These are phyloP conservation scores for Chloropsis cyanopogon DNA, from an alignment of 2,113 vertebrate species.

Conservation along the genomic window DNA sequence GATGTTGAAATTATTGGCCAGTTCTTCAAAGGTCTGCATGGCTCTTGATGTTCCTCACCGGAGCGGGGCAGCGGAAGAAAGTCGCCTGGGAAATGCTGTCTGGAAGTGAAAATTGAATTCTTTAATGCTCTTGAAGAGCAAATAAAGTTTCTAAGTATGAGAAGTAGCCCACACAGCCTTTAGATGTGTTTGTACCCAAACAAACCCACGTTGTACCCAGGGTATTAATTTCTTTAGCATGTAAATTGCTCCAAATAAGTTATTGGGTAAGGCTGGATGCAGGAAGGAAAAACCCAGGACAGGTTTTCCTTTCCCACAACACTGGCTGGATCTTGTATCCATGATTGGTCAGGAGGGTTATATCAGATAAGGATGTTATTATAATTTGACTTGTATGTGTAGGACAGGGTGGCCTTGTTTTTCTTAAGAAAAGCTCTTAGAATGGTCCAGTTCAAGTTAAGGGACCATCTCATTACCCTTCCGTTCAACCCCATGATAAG, in stretches of 20 bases:
- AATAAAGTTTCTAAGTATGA: background rate
- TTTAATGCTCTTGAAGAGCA: constrained; percentile 3
- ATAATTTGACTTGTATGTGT: background rate
- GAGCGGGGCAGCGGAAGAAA: constrained; percentile 45
- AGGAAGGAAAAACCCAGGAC: background rate
- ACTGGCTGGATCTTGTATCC: background rate
- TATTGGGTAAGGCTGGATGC: background rate
- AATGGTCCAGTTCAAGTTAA: background rate
- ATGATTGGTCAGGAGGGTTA: background rate
- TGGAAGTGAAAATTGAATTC: constrained; percentile 32
- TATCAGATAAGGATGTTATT: background rate
- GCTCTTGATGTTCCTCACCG: constrained; percentile 30
- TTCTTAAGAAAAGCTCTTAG: background rate
- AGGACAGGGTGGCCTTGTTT: background rate
- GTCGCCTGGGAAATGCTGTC: constrained; percentile 31
- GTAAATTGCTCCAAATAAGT: background rate
- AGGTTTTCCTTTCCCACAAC: background rate
- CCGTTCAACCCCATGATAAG: rapidly evolving
- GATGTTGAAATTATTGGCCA: background rate
- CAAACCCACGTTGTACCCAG: constrained; percentile 31
- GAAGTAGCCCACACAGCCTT: constrained; percentile 45
- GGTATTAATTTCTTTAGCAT: background rate
- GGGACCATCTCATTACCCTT: background rate
- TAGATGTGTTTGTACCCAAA: background rate
- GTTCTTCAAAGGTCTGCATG: constrained; percentile 39